Base-by-base conservation (phyloP, 1,140 invertebrate genomes). In the Babylonia areolata region DNA sequence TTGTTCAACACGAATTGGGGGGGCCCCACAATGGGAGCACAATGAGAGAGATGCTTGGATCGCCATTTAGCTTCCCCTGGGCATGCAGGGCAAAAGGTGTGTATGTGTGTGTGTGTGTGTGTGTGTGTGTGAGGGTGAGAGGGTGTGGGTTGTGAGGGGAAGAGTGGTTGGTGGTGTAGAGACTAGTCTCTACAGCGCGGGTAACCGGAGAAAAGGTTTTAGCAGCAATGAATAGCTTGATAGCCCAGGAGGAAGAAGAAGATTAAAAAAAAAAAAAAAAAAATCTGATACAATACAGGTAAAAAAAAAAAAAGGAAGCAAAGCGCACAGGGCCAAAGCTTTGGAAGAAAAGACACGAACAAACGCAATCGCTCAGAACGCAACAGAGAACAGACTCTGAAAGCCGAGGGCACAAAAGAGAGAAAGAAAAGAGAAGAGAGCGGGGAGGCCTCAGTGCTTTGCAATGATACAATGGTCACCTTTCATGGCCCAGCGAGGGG, bases 31-130 rank as follows among this genome's bases (percentile, higher is more conserved):
- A 77, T 40, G 9, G 35, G 15, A 3, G 12, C 35, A 39, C 73
- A 77, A 77, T 31, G 37, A 77, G 23, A 6, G 73, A 77, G 73
- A 77, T 77, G 73, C 73, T 77, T 77, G 73, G 23, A 77, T 77
- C 73, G 73, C 73, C 73, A 77, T 77, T 77, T 77, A 40, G 69
- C 73, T 37, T 40, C 23, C 15, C 42, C 58, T 17, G 15, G 58
- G 28, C 58, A 17, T 64, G 20, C 3, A 17, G 9, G 9, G 58
- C 9, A n/a, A 28, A 28, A 12, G 58, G 58, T 64, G 3, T 23
- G 3, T 23, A 3, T 64, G 9, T 64, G 9, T 9, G 58, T 46
- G 42, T 46, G 42, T 46, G 42, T 46, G 42, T 46, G 42, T 46
- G 42, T 46, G 42, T 46, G 42, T 5, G 42, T 46, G 42, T 5